Conservation (phyloP, 2,797 vertebrate species). For the Aeoliscus strigatus region DNA sequence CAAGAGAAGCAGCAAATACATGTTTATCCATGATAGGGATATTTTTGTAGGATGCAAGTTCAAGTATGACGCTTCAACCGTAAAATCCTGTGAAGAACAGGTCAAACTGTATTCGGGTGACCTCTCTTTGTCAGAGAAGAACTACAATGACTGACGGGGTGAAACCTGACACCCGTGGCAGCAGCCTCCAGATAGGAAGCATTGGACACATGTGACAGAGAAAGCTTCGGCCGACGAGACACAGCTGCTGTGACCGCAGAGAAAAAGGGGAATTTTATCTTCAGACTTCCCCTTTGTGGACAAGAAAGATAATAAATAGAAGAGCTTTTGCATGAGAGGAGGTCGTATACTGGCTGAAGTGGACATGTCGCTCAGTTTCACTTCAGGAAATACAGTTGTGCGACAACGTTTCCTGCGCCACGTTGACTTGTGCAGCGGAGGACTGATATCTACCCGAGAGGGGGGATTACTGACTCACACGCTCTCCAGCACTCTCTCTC, state of each 20-base stretch:
- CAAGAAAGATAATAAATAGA: neutral
- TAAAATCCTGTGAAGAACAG: too few relatives aligned
- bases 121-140: too few relatives aligned
- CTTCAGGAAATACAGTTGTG: neutral
- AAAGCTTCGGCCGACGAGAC: too few relatives aligned
- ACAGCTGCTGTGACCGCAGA: too few relatives aligned
- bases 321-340: neutral
- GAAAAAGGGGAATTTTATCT: neutral
- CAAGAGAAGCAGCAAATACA: too few relatives aligned
- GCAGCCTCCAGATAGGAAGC: constrained; percentile 13
- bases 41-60: too few relatives aligned
- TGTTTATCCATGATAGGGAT: too few relatives aligned
- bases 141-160: neutral
- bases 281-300: too few relatives aligned
- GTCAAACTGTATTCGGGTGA: neutral
- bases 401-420: neutral
- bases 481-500: constrained; percentile 22
- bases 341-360: too few relatives aligned
- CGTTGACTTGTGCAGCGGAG: constrained; percentile 11
- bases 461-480: constrained; percentile 58
- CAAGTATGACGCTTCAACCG: too few relatives aligned
- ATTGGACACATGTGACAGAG: constrained; percentile 1
- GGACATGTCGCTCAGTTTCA: neutral
- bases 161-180: neutral
- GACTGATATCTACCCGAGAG: constrained; percentile 20